Conservation (phyloP, 2,888 invertebrate species). For the Drosophila infuscata region DNA sequence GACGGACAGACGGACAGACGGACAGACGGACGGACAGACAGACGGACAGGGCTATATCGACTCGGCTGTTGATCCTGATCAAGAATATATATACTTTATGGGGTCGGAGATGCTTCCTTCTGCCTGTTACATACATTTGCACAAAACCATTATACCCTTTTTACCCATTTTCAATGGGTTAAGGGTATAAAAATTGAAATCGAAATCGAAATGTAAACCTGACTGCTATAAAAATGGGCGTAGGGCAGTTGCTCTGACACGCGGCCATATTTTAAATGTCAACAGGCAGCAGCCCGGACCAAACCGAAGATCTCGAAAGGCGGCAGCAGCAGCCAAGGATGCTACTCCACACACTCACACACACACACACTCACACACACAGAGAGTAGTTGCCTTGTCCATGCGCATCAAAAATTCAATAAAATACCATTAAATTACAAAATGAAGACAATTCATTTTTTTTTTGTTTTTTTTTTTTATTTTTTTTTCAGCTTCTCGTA, state of each 20-base stretch:
- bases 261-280: constrained; percentile 83
- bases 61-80: too few relatives aligned
- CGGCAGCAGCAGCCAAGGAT: constrained; percentile 52
- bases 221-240: constrained; percentile 81
- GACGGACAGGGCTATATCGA: too few relatives aligned
- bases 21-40: too few relatives aligned
- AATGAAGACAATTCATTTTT: constrained; percentile 80
- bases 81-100: too few relatives aligned
- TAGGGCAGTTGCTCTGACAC: constrained; percentile 83
- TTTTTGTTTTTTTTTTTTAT: constrained; percentile 5
- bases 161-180: too few relatives aligned
- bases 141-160: too few relatives aligned
- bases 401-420: constrained; percentile 78
- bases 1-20: too few relatives aligned
- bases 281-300: constrained; percentile 55
- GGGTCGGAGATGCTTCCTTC: too few relatives aligned
- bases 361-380: background rate
- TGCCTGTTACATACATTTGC: too few relatives aligned
- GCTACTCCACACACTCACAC: constrained; percentile 19
- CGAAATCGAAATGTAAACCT: constrained; percentile 78
- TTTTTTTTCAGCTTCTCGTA: constrained; percentile 17
- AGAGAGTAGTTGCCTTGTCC: constrained; percentile 56
- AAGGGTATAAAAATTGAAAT: constrained; percentile 72
- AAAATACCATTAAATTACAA: constrained; percentile 83
- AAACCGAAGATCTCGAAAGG: constrained; percentile 15